Percentiles rank a stretch among this genome's conserved stretches.
These are phyloP conservation scores for Pterocles gutturalis DNA, from an alignment of 2,113 vertebrate genomes.

Conservation along the genomic window DNA sequence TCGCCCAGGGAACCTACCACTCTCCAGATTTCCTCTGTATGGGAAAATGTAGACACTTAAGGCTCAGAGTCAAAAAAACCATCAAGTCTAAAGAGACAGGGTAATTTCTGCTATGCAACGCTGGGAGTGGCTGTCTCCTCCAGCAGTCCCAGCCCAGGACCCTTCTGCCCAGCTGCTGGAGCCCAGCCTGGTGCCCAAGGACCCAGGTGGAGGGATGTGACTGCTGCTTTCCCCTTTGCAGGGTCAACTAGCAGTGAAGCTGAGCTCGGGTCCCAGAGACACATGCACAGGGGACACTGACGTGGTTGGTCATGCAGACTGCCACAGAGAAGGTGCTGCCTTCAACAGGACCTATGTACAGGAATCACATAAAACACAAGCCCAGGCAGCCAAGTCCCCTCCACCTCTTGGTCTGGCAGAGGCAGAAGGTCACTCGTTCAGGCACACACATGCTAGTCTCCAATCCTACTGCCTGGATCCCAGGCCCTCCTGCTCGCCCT, in stretches of 20 bases:
- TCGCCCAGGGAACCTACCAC: fast-evolving
- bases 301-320: fast-evolving
- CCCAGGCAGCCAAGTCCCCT: background rate
- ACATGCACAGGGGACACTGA: no score
- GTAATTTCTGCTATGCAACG: fast-evolving
- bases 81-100: background rate
- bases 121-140: background rate
- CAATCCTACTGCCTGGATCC: fast-evolving
- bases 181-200: background rate
- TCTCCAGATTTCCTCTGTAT: background rate
- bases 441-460: no score
- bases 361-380: background rate
- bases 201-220: background rate
- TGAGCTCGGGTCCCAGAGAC: background rate
- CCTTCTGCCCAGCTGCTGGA: background rate
- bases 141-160: background rate
- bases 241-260: fast-evolving
- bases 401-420: background rate
- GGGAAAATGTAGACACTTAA: background rate
- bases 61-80: background rate
- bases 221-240: background rate
- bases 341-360: fast-evolving
- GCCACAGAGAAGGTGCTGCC: background rate
- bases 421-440: background rate
- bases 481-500: background rate